Base-by-base conservation (phyloP, 2,888 invertebrate species). In the Caenorhabditis becei region DNA sequence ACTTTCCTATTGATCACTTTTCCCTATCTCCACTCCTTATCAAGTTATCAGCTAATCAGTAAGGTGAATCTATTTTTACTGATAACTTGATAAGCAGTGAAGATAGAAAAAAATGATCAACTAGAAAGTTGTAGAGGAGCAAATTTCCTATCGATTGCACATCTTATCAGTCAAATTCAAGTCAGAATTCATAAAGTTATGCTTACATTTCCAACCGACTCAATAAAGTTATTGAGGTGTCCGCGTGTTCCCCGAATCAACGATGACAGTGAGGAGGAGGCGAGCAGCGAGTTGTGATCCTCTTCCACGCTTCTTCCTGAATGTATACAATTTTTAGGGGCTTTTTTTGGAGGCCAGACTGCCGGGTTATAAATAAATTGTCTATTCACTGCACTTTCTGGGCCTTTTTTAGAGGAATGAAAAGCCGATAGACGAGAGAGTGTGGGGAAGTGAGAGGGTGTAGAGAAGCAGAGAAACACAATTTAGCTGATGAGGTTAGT, bases 231-330 rank as follows among this genome's bases (percentile, higher is more conserved):
- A 58, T 84, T 87, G 54, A 90, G 70, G 78, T 90, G 89, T 44
- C 88, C 89, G 20, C 83, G 83, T 18, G 89, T 89, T 24, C 88
- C 89, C 24, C 88, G 86, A 10, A 90, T 79, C n/a, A 90, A 54
- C 5, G 86, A 80, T 18, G 87, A 87, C 59, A 89, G 74, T 28
- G 88, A 87, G 26, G 80, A 72, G 18, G 83, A 75, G 26, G 77
- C 82, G 10, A 82, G 72, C 56, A 75, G 32, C 8, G 77, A 71
- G 63, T 79, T 79, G 26, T 69, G 80, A 70, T 80, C 80, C 54
- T 80, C 79, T 62, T 79, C 80, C 71, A 79, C 79, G 63, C 79
- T 79, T 74, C 72, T 47, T 62, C 79, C 79, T 77, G 67, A 18
- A 75, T 66, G 24, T 10, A 14, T 4, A 16, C 18, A 14, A 35